Base-by-base conservation (phyloP, 2,888 invertebrate species). In the Chrysodeixis includens region DNA sequence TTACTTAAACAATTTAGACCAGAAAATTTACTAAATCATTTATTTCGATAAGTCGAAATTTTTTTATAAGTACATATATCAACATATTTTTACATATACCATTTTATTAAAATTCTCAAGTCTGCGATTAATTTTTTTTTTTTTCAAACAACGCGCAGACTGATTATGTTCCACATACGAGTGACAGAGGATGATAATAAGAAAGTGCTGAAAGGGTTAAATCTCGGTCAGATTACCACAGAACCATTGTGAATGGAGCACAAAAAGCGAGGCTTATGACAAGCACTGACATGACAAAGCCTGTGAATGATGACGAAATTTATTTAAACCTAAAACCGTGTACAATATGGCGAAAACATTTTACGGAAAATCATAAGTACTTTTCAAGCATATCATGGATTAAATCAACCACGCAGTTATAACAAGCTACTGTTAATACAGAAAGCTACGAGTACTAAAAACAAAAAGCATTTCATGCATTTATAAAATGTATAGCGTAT, bases 401-500 rank as follows among this genome's bases (percentile, higher is more conserved):
- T 1, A 32, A 32, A 14, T 14, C 14, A 35, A 14, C 1, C 35
- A 12, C 0, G 14, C 5, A 35, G 2, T 14, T 14, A 14, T 12
- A 14, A 14, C 35, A 35, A 12, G 35, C 12, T 35, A 14, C 35
- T 14, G 35, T 46, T 18, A 6, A 8, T 46, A 16, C 18, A 18
- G 16, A 46, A 16, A 16, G 10, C 5, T 18, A 46, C n/a, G n/a
- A n/a, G n/a, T n/a, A n/a, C 7, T 18, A 3, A 9, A 9, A 46
- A 46, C 18, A 46, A 46, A 46, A 10, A 9, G 8, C 16, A 10
- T 20, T 18, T 10, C 20, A 18, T 49, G 3, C 9, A 18, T 49
- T 49, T 49, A 18, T 20, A 49, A 49, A 49, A 49, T 18, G 46
- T 18, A 49, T 49, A 4, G 46, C 18, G 18, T 49, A 49, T 49